phyloP scores from a whole-genome alignment of 2,113 vertebrate species.

The Ictalurus punctatus region DNA sequence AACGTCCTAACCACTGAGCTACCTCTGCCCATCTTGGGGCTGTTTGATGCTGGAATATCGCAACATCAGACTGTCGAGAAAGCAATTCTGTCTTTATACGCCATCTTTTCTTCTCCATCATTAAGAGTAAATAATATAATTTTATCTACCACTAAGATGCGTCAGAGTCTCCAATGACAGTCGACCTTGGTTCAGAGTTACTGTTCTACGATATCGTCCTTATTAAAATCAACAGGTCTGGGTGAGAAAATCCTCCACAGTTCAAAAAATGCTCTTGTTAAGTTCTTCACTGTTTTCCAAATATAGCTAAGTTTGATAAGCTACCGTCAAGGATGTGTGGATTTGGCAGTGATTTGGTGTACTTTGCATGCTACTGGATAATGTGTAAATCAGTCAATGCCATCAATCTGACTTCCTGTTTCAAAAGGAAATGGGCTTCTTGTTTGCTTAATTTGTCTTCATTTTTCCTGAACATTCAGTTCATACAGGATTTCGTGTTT shows the following conservation, averaged over 20 bases:
- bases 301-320: background rate
- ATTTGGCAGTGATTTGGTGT: background rate
- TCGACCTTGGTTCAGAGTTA: background rate
- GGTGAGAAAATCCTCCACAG: background rate
- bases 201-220: background rate
- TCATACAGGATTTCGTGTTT: no score
- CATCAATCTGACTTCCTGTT: background rate
- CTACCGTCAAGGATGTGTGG: background rate
- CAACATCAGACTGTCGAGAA: background rate
- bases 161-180: background rate
- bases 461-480: background rate
- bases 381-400: background rate
- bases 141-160: background rate
- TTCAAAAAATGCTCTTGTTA: background rate
- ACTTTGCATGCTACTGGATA: background rate
- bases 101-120: background rate
- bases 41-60: background rate
- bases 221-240: background rate
- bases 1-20: no score
- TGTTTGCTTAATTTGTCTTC: background rate
- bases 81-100: background rate
- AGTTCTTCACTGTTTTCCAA: background rate
- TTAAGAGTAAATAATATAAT: background rate
- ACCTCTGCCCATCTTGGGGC: background rate
- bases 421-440: background rate